Conservation (phyloP, 2,888 invertebrate species). For the Phania funesta region DNA sequence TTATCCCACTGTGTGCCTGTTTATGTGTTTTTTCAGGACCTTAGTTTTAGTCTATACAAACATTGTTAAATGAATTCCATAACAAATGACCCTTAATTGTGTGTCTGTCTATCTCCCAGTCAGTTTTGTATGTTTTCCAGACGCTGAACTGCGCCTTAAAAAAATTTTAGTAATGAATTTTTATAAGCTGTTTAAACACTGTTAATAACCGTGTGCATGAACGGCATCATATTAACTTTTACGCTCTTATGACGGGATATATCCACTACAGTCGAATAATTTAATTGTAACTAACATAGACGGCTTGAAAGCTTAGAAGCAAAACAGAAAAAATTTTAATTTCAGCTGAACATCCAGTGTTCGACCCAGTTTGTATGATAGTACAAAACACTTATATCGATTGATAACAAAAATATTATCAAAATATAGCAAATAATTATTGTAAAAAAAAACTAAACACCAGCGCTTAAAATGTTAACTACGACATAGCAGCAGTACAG, state of each 20-base stretch:
- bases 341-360: neutral
- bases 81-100: conserved; percentile 39
- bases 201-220: conserved; percentile 68
- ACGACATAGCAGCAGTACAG: too few species aligned
- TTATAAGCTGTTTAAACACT: conserved; percentile 69
- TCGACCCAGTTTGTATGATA: too few species aligned
- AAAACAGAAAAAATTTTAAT: neutral
- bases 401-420: too few species aligned
- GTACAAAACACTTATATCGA: too few species aligned
- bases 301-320: neutral
- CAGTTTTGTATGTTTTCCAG: conserved; percentile 5
- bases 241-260: neutral
- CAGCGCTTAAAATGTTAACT: too few species aligned
- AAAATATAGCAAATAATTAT: too few species aligned
- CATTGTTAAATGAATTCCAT: conserved; percentile 21
- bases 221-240: neutral
- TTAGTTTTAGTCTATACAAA: conserved; percentile 37
- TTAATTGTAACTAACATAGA: too few species aligned
- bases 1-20: neutral
- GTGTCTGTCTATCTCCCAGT: neutral
- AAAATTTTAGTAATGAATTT: conserved; percentile 53
- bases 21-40: neutral
- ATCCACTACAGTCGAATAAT: neutral
- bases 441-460: too few species aligned
- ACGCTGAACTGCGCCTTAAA: conserved; percentile 47